Evolutionary conservation across 2,888 invertebrate genomes (phyloP), one percentile per base, ranked within the genome.

Genomic region (Diaprepes abbreviatus): DNA sequence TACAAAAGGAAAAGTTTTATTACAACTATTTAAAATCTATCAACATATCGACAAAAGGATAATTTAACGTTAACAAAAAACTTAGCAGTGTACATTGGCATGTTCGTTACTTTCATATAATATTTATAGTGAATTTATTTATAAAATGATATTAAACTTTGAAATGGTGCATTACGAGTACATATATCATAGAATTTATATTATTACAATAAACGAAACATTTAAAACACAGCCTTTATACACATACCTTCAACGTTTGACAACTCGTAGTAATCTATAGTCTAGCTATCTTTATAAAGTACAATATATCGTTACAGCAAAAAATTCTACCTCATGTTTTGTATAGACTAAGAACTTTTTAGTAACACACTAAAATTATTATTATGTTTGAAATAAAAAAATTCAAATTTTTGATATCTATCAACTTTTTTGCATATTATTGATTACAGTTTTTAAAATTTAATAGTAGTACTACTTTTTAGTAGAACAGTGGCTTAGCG

Each of bases 141-240:
- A 16, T 19, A 38, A 33, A 54, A 55, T 38, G 21, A 55, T 38
- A 54, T n/a, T 9, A n/a, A 35, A 6, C 21, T 54, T 36, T 36
- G 4, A 54, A 54, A 54, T 35, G 7, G 6, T 36, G 12, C 14
- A 21, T 5, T 55, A 36, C 12, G 35, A 54, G 33, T 33, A 33
- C 12, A 50, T 36, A 31, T 6, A 50, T 35, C 10, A 9, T 35
- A 24, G 36, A 33, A 36, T 21, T 54, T 38, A 31, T 33, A 33
- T 31, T 10, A 28, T 33, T 55, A 21, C 17, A 21, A 45, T 38
- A 45, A 43, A 33, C 19, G 28, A 60, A 60, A 19, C 1, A 12
- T 60, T 45, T 52, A 52, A 38, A 59, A 50, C 66, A 66, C 66
- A 66, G 66, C 66, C 66, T 59, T 66, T 52, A 58, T 59, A 66